These are phyloP conservation scores for Megalopta genalis DNA, from an alignment of 1,140 invertebrate genomes.

Conservation along the genomic window DNA sequence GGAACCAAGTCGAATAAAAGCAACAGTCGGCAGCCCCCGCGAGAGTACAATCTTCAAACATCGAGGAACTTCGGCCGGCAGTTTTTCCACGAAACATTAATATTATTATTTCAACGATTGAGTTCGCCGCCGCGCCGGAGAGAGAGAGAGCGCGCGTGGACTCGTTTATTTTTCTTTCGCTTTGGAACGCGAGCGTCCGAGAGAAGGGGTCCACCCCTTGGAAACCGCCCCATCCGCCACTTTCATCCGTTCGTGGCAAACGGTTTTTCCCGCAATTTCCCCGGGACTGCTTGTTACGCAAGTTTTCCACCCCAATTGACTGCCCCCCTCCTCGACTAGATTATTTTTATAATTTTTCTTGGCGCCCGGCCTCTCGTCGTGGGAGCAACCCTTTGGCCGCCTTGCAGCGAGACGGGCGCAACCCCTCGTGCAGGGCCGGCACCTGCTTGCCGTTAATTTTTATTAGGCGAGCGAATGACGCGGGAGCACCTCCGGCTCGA, in stretches of 20 bases:
- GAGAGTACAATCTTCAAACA: slow-evolving; percentile 4
- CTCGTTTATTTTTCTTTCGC: slow-evolving; percentile 67
- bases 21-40: neutral
- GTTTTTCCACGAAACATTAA: slow-evolving; percentile 51
- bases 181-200: slow-evolving; percentile 42
- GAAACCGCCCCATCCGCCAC: slow-evolving; percentile 42
- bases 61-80: slow-evolving; percentile 5
- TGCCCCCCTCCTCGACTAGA: slow-evolving; percentile 64
- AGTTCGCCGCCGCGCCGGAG: slow-evolving; percentile 27
- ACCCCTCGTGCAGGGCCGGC: slow-evolving; percentile 53
- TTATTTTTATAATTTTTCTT: slow-evolving; percentile 74
- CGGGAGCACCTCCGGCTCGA: slow-evolving; percentile 65
- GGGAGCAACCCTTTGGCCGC: slow-evolving; percentile 65
- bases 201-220: slow-evolving; percentile 40
- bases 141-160: neutral
- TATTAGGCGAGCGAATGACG: slow-evolving; percentile 69
- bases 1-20: neutral
- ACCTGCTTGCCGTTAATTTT: slow-evolving; percentile 68
- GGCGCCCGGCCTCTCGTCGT: slow-evolving; percentile 53
- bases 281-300: slow-evolving; percentile 69
- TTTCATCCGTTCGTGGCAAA: slow-evolving; percentile 65
- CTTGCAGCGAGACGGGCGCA: slow-evolving; percentile 59
- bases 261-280: slow-evolving; percentile 69
- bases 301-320: slow-evolving; percentile 72
- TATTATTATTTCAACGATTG: slow-evolving; percentile 65